Conservation (phyloP, 2,888 invertebrate species). For the Stenichneumon culpator region DNA sequence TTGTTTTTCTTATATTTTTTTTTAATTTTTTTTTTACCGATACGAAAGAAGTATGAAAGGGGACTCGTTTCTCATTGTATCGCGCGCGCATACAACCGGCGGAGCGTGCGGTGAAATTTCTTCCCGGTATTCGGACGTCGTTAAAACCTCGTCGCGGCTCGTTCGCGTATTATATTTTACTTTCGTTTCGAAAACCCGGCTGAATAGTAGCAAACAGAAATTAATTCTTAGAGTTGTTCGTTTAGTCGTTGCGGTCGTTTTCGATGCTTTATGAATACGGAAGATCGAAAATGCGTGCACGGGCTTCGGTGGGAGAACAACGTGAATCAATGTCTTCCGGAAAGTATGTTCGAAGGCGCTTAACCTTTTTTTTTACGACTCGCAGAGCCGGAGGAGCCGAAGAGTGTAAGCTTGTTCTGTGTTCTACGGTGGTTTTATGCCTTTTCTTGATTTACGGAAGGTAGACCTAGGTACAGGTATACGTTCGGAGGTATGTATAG, state of each 20-base stretch:
- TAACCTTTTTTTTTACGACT: constrained; percentile 60
- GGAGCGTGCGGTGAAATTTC: constrained; percentile 57
- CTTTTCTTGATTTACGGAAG: constrained; percentile 68
- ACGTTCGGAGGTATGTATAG: constrained; percentile 21
- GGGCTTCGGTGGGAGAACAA: background rate
- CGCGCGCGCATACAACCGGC: constrained; percentile 26
- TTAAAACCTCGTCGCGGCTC: constrained; percentile 39
- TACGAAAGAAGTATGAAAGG: constrained; percentile 9
- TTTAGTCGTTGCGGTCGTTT: background rate
- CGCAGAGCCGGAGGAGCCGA: constrained; percentile 32
- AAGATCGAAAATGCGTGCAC: background rate
- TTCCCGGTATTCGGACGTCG: constrained; percentile 33
- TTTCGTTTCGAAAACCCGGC: constrained; percentile 30
- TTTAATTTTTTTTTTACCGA: background rate
- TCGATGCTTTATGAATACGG: constrained; percentile 4
- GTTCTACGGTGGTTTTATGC: constrained; percentile 61
- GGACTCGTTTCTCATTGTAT: constrained; percentile 28
- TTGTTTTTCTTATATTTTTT: background rate
- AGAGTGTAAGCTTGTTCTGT: constrained; percentile 42
- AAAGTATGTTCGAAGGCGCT: constrained; percentile 60
- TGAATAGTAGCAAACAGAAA: constrained; percentile 23
- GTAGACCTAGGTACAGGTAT: constrained; percentile 41
- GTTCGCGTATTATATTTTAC: constrained; percentile 44
- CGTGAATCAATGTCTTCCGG: constrained; percentile 29
- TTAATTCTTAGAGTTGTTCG: background rate